phyloP scores from a whole-genome alignment of 2,888 invertebrate genomes.

The Drosophila nigricruria region DNA sequence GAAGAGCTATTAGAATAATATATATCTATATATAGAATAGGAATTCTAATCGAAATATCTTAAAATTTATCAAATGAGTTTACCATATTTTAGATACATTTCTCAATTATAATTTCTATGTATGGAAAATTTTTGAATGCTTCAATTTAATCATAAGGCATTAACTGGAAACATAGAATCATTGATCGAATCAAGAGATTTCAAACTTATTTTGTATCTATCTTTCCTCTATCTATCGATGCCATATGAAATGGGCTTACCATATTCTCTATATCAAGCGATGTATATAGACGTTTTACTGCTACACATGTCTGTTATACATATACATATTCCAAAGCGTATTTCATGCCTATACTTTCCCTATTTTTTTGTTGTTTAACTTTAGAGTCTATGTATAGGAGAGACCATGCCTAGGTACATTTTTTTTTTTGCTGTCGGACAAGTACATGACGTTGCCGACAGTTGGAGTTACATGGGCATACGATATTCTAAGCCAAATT shows the following conservation, averaged over 20 bases:
- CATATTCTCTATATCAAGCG: background rate
- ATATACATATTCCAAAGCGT: background rate
- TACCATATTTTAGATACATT: too few relatives aligned
- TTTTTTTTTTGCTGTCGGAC: background rate
- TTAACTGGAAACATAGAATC: too few relatives aligned
- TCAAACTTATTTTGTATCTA: too few relatives aligned
- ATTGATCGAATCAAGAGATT: too few relatives aligned
- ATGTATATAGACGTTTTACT: background rate
- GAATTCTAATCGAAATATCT: too few relatives aligned
- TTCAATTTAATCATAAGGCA: too few relatives aligned
- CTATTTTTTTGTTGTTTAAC: background rate
- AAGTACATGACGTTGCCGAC: conserved; percentile 40
- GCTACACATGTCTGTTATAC: background rate
- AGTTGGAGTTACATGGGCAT: conserved; percentile 49
- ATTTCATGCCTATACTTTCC: background rate
- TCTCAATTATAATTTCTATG: too few relatives aligned
- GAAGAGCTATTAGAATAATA: background rate
- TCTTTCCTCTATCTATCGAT: background rate
- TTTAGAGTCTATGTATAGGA: conserved; percentile 31
- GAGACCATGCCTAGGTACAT: conserved; percentile 15
- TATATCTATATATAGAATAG: too few relatives aligned
- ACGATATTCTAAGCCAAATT: conserved; percentile 36
- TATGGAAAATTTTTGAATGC: too few relatives aligned
- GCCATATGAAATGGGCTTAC: background rate
- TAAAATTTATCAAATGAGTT: too few relatives aligned